A percentile compares a stretch with the other conserved stretches of the same genome.
Evolutionary conservation across 2,888 invertebrate genomes (phyloP).

Genomic region (Heteropelma amictum): DNA sequence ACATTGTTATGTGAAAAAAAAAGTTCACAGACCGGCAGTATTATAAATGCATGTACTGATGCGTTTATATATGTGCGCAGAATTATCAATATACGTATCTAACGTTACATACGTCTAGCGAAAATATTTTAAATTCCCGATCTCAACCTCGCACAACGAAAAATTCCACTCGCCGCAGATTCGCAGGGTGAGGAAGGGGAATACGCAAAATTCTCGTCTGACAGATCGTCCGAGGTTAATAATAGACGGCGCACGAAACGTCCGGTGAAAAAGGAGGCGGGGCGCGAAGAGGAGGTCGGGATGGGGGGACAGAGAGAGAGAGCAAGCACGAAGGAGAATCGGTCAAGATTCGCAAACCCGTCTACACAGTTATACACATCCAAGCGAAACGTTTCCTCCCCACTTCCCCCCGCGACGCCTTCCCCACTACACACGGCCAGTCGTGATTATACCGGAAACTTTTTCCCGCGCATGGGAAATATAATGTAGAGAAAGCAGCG

Average conservation of each 20-base stretch:
- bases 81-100: no score
- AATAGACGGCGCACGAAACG: constrained; percentile 38
- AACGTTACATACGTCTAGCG: no score
- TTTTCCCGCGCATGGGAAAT: constrained; percentile 33
- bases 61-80: no score
- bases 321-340: not conserved
- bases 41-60: no score
- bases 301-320: not conserved
- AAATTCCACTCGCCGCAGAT: constrained; percentile 1
- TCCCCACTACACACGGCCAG: not conserved
- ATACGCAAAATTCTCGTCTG: constrained; percentile 39
- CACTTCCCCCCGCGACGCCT: not conserved
- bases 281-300: not conserved
- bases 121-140: no score
- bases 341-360: constrained; percentile 6
- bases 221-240: constrained; percentile 49
- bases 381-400: not conserved
- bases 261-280: not conserved
- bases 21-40: no score
- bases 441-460: constrained; percentile 13
- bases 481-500: not conserved
- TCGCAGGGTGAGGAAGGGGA: not conserved
- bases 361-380: not conserved
- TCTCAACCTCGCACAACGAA: not conserved
- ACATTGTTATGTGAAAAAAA: no score